Evolutionary conservation across 2,797 vertebrate species (phyloP).

Genomic region (Pteronotus mesoamericanus): DNA sequence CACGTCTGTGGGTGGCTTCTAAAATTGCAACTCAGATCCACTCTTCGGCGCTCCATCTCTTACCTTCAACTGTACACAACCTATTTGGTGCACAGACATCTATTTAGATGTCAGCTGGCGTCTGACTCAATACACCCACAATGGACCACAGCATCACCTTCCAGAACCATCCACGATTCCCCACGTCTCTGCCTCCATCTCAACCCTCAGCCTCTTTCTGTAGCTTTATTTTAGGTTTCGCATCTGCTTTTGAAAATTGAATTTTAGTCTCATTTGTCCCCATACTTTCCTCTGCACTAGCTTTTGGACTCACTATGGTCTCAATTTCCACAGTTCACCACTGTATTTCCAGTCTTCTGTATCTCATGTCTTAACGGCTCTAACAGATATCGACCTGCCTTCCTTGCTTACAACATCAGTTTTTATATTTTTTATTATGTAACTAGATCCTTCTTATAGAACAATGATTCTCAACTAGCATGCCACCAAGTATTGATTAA

Average conservation of each 20-base stretch:
- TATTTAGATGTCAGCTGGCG: background rate
- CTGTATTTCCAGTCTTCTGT: fast-evolving
- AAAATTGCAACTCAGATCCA: background rate
- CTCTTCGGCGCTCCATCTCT: background rate
- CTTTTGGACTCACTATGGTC: background rate
- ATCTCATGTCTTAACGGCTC: background rate
- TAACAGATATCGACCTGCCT: background rate
- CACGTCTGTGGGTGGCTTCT: background rate
- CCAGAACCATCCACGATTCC: background rate
- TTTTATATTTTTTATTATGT: background rate
- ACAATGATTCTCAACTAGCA: background rate
- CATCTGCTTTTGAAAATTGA: background rate
- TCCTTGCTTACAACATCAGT: background rate
- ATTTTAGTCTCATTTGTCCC: background rate
- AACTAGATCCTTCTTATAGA: background rate
- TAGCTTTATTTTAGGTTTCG: slow-evolving; percentile 6
- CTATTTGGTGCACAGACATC: background rate
- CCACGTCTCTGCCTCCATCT: background rate
- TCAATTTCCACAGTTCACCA: fast-evolving
- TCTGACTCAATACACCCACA: background rate
- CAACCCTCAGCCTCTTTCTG: background rate
- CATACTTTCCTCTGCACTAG: background rate
- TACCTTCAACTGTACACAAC: background rate
- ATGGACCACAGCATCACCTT: background rate
- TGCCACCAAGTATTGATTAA: background rate